These are phyloP conservation scores for Girardinus metallicus DNA, from an alignment of 2,797 vertebrate species.

Conservation along the genomic window DNA sequence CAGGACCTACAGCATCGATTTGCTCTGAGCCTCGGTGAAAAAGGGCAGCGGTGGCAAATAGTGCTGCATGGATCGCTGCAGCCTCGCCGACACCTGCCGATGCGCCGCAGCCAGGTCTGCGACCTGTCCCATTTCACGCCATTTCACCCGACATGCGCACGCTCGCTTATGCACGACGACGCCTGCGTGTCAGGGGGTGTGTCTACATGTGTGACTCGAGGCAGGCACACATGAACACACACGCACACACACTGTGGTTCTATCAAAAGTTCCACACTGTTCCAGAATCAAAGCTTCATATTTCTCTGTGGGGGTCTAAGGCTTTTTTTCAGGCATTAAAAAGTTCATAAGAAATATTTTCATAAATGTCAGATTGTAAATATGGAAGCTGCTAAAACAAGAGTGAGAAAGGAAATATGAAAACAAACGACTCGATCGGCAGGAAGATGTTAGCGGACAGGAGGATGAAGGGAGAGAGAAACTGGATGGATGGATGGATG, in stretches of 20 bases:
- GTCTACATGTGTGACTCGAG: slow-evolving; percentile 3
- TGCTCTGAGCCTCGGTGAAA: slow-evolving; percentile 42
- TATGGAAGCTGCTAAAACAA: neutral
- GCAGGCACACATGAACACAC: neutral
- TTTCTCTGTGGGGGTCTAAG: neutral
- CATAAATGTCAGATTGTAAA: neutral
- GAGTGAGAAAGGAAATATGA: neutral
- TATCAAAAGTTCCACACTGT: neutral
- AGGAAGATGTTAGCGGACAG: too few species aligned
- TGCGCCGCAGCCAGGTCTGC: slow-evolving; percentile 38
- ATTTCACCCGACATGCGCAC: slow-evolving; percentile 28
- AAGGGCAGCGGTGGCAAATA: slow-evolving; percentile 59
- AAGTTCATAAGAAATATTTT: neutral
- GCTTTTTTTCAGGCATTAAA: neutral
- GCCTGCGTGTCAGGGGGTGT: slow-evolving; percentile 18
- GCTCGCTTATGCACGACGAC: slow-evolving; percentile 33
- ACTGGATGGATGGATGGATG: too few species aligned
- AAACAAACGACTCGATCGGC: too few species aligned
- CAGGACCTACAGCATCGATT: slow-evolving; percentile 62
- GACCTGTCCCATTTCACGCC: slow-evolving; percentile 58
- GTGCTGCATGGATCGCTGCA: slow-evolving; percentile 47
- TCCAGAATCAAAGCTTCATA: neutral
- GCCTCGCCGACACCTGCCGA: slow-evolving; percentile 49
- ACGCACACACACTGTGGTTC: too few species aligned
- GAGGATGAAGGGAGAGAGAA: too few species aligned